Evolutionary conservation across 2,113 vertebrate species (phyloP).

Genomic region (Myrmophylax atrothorax): DNA sequence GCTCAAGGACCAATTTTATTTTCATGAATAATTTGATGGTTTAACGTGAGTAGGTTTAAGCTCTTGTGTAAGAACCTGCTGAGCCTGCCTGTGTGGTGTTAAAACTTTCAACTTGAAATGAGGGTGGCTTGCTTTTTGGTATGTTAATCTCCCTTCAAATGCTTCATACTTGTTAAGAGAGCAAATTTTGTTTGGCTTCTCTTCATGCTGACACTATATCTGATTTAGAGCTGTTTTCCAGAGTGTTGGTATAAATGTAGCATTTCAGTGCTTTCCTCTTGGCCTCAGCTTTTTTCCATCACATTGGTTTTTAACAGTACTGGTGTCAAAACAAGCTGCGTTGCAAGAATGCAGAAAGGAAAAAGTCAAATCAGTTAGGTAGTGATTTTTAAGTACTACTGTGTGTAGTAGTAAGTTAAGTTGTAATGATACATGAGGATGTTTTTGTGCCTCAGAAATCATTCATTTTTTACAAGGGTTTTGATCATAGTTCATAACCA

Average conservation of each 20-base stretch:
- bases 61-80: not conserved
- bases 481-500: not conserved
- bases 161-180: not conserved
- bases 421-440: not conserved
- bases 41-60: not conserved
- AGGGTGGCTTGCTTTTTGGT: not conserved
- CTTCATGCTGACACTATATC: not conserved
- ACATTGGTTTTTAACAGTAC: not conserved
- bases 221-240: not conserved
- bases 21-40: slow-evolving; percentile 30
- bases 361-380: not conserved
- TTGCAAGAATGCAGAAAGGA: not conserved
- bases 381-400: not conserved
- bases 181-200: not conserved
- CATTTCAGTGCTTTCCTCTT: not conserved
- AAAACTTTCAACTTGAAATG: not conserved
- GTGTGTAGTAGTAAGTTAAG: not conserved
- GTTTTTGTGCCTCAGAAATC: not conserved
- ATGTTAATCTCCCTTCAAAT: slow-evolving; percentile 4
- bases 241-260: not conserved
- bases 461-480: not conserved
- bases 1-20: not conserved
- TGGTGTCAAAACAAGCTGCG: not conserved
- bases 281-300: not conserved
- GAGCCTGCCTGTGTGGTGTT: not conserved